Evolutionary conservation across 2,888 invertebrate species (phyloP), one percentile per base, ranked within the genome.

Genomic region (Gymnosoma rotundatum): DNA sequence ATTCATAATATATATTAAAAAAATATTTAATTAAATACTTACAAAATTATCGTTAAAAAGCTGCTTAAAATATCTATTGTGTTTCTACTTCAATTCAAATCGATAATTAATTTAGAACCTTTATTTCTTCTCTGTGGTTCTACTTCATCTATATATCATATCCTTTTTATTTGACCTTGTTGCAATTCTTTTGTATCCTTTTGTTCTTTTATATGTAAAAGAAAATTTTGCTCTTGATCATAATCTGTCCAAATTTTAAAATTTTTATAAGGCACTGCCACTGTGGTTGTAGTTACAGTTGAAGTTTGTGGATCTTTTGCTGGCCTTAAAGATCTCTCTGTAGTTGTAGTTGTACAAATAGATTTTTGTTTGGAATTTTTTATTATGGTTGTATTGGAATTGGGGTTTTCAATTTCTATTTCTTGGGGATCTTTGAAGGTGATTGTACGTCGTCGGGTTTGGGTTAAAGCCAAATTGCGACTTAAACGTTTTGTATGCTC

Each of bases 401-500:
- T 52, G 50, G 76, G 75, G 32, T 70, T 78, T 1, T 58, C 36
- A 8, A 82, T 74, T 67, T 84, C 73, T 20, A 78, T 63, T 36
- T 79, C 45, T 8, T 84, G 78, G 25, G 85, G 78, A 21, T 87
- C 86, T 52, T 87, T 86, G 56, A 87, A 86, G 8, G 87, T 87
- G 52, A 87, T 87, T 12, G 85, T 87, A 52, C 86, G 87, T n/a
- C 86, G 83, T 52, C 86, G 82, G 25, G 87, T 86, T 61, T 87
- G 84, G 10, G 86, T 81, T 45, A 86, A 83, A 21, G 86, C 86
- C 61, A 87, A 83, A 69, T 83, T 86, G 74, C 86, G 79, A 75
- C 86, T 86, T 75, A 87, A 80, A 78, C 86, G 86, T 86, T 87
- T 87, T 61, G 87, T 87, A 66, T 85, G 85, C 83, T 87, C 87